Percentiles rank a stretch among this genome's conserved stretches.
phyloP scores from a whole-genome alignment of 2,113 vertebrate species.

The Cyanocitta stelleri region DNA sequence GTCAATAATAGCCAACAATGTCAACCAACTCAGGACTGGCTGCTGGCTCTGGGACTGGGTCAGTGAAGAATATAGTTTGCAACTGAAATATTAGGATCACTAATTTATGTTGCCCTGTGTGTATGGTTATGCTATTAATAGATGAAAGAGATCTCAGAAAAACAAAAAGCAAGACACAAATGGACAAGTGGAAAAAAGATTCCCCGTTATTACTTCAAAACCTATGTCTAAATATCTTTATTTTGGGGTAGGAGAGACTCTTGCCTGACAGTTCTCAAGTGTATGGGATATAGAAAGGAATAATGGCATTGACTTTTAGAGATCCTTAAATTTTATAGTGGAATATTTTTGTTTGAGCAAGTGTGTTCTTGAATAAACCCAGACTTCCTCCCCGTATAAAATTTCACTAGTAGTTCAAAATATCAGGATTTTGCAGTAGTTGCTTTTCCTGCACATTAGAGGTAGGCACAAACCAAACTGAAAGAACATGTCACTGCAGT shows the following conservation, averaged over 20 bases:
- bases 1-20: background rate
- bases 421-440: background rate
- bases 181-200: background rate
- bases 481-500: background rate
- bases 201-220: background rate
- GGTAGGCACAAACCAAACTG: background rate
- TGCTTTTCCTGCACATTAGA: background rate
- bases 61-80: background rate
- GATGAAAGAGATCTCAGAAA: background rate
- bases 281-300: background rate
- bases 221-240: background rate
- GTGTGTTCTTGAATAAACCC: background rate
- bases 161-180: background rate
- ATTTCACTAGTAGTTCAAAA: background rate
- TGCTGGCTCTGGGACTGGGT: background rate
- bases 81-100: background rate
- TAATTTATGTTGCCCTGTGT: background rate
- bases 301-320: background rate
- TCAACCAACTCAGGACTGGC: background rate
- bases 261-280: background rate
- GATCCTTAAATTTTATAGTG: background rate
- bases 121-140: background rate
- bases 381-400: background rate
- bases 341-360: background rate
- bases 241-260: background rate